Base-by-base conservation (phyloP, 2,113 vertebrate species). In the Astur gentilis region DNA sequence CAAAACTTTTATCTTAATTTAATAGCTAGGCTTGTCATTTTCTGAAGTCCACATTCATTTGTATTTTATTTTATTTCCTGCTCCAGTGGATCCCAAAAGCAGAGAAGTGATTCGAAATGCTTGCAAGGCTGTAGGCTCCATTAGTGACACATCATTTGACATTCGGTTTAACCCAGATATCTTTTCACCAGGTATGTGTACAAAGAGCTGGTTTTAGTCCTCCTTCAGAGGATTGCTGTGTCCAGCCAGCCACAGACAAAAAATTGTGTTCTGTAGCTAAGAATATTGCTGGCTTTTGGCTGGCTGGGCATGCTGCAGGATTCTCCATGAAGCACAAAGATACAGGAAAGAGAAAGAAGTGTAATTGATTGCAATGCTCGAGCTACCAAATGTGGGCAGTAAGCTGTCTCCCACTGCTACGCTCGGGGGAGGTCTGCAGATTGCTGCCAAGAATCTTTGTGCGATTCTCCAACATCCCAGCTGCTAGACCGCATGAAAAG, bases 121-220 rank as follows among this genome's bases (percentile, higher is more conserved):
- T 4, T 99, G 99, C 98, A 99, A 99, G 95, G 99, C 99, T 0
- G 99, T 99, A 0, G 99, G 99, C 81, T 99, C 99, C 91, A 98
- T 99, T 95, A 99, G 99, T 91, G 98, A 98, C 97, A 99, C 98
- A 0, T 99, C 99, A 4, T 99, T 99, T 4, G 99, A 99, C 75
- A 99, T 99, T 69, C 99, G 99, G 84, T 99, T 99, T 98, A 99
- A 99, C 97, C 99, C 99, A 6, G 99, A 99, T 95, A 99, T 99
- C 97, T 99, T 99, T 98, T 99, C 99, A 3, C 99, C 99, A 97
- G 99, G 99, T 99, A 98, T 6, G 96, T 89, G 49, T 22, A 9
- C 40, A 10, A 29, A 58, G 69, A 42, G 50, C 69, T 65, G 45
- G 38, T 3, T 27, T 16, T 31, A 55, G 19, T 7, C 44, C 49